These are phyloP conservation scores for Orthosia gothica DNA, from an alignment of 2,888 invertebrate species.

Conservation along the genomic window DNA sequence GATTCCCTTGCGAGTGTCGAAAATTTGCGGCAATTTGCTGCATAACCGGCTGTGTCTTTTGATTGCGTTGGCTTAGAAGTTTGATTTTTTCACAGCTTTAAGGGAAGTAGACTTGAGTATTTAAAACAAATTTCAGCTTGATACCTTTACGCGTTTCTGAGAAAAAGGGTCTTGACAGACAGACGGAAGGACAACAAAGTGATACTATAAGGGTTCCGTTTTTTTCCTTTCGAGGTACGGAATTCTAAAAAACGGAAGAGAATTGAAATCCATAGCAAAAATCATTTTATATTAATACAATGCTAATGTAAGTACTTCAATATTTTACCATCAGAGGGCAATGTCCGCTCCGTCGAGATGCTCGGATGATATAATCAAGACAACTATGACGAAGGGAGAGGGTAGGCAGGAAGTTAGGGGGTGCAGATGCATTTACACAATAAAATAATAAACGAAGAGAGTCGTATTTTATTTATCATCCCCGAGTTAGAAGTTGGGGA, in stretches of 20 bases:
- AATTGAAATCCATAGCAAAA: constrained; percentile 10
- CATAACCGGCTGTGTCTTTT: too few relatives aligned
- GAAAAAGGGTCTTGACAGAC: too few relatives aligned
- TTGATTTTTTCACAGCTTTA: too few relatives aligned
- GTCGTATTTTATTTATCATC: constrained; percentile 31
- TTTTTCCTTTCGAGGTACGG: too few relatives aligned
- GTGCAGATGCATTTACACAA: constrained; percentile 47
- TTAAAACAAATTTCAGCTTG: too few relatives aligned
- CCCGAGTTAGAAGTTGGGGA: constrained; percentile 1
- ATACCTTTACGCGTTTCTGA: too few relatives aligned
- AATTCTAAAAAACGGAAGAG: not conserved
- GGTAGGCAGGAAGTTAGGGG: constrained; percentile 50
- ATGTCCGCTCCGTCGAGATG: constrained; percentile 35
- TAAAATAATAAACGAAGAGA: constrained; percentile 41
- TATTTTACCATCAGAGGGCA: constrained; percentile 56
- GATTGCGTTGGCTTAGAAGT: too few relatives aligned
- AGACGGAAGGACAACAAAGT: too few relatives aligned
- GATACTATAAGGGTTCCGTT: too few relatives aligned
- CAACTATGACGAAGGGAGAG: constrained; percentile 57
- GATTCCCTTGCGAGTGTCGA: too few relatives aligned
- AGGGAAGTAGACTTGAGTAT: too few relatives aligned
- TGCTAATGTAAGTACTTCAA: constrained; percentile 38
- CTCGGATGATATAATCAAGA: constrained; percentile 50
- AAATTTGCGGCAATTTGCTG: too few relatives aligned
- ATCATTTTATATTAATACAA: constrained; percentile 35